These are phyloP conservation scores for Bovichtus diacanthus DNA, from an alignment of 2,797 vertebrate genomes.

Conservation along the genomic window DNA sequence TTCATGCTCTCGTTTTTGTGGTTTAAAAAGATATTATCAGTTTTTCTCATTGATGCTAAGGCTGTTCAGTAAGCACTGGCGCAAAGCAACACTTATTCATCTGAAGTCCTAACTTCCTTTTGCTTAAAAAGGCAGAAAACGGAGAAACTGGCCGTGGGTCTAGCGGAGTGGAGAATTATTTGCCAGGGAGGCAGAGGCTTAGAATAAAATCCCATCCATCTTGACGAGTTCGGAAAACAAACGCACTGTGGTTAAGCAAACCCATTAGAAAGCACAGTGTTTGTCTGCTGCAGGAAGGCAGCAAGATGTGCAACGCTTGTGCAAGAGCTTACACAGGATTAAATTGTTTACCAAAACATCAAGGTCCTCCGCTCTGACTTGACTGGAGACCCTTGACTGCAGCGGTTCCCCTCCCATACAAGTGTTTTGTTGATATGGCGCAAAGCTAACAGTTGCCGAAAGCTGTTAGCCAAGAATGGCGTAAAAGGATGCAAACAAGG, in stretches of 20 bases:
- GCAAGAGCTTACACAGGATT: slow-evolving; percentile 81
- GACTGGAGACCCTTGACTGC: slow-evolving; percentile 60
- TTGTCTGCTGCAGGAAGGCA: slow-evolving; percentile 71
- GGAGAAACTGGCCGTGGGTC: slow-evolving; percentile 38
- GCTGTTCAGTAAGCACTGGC: slow-evolving; percentile 11
- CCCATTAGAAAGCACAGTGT: slow-evolving; percentile 75
- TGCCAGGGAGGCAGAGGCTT: slow-evolving; percentile 63
- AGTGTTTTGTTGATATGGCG: slow-evolving; percentile 68
- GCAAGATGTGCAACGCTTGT: slow-evolving; percentile 66
- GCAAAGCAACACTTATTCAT: slow-evolving; percentile 31
- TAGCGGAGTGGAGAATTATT: slow-evolving; percentile 61
- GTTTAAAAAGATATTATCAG: slow-evolving; percentile 23
- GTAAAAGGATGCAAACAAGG: slow-evolving; percentile 62
- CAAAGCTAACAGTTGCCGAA: slow-evolving; percentile 67
- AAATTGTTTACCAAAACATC: slow-evolving; percentile 83
- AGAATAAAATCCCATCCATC: slow-evolving; percentile 69
- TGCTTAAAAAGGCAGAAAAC: slow-evolving; percentile 32
- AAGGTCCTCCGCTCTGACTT: slow-evolving; percentile 73
- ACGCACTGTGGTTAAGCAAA: slow-evolving; percentile 76
- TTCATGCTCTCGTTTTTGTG: slow-evolving; percentile 25
- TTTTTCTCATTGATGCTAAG: slow-evolving; percentile 32
- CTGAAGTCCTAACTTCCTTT: slow-evolving; percentile 36
- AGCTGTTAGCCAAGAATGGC: slow-evolving; percentile 59
- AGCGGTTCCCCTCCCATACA: slow-evolving; percentile 24
- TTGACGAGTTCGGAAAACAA: slow-evolving; percentile 71